Evolutionary conservation across 1,140 invertebrate genomes (phyloP).

Genomic region (Meloidogyne chitwoodi): DNA sequence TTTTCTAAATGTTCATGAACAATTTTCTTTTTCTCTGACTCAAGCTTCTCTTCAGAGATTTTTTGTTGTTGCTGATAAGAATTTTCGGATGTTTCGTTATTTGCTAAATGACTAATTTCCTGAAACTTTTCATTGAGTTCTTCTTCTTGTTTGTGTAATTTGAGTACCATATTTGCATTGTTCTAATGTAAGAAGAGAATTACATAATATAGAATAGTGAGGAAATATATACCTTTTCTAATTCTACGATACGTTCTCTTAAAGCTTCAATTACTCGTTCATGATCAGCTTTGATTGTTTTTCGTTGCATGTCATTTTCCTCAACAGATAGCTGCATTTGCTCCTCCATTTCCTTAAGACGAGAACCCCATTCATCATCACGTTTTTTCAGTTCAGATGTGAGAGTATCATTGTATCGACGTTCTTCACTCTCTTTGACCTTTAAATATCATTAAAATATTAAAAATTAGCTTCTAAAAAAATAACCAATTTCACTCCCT

Average conservation of each 20-base stretch:
- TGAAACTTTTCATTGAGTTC: not conserved
- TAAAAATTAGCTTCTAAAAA: not conserved
- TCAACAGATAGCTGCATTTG: slow-evolving; percentile 37
- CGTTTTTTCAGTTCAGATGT: slow-evolving; percentile 24
- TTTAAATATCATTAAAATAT: slow-evolving; percentile 32
- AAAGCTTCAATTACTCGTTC: not conserved
- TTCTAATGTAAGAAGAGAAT: too few species aligned
- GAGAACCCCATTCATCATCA: slow-evolving; percentile 32
- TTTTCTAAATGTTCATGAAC: not conserved
- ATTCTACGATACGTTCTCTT: slow-evolving; percentile 18
- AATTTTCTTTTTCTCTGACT: not conserved
- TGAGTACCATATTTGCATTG: not conserved
- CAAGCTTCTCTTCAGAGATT: not conserved
- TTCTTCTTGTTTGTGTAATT: slow-evolving; percentile 5
- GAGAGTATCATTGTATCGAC: slow-evolving; percentile 31
- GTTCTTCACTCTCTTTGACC: slow-evolving; percentile 50
- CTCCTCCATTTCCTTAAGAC: slow-evolving; percentile 28
- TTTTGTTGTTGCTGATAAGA: not conserved
- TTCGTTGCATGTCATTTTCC: slow-evolving; percentile 32
- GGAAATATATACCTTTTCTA: slow-evolving; percentile 17
- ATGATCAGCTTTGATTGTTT: slow-evolving; percentile 22
- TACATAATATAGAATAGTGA: not conserved
- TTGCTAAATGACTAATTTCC: not conserved
- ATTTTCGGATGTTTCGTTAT: too few species aligned
- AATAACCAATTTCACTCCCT: slow-evolving; percentile 48